Percentiles rank a stretch among this genome's conserved stretches.
Evolutionary conservation across 2,888 invertebrate genomes (phyloP).

Genomic region (Frankliniella intonsa): DNA sequence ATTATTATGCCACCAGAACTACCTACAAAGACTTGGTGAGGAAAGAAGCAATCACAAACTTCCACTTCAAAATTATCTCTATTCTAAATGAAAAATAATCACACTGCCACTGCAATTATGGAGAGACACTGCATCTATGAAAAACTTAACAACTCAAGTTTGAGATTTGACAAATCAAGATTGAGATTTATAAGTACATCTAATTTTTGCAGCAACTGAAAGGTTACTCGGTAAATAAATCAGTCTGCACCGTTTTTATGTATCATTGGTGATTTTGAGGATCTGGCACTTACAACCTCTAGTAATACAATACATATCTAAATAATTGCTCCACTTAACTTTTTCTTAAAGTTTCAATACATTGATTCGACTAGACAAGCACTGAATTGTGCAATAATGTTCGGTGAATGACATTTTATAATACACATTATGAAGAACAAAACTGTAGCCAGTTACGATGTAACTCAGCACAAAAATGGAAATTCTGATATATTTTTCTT

Average conservation of each 20-base stretch:
- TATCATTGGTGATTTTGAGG: neutral
- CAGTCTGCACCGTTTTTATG: slow-evolving; percentile 2
- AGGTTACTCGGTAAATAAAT: neutral
- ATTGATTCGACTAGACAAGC: slow-evolving; percentile 16
- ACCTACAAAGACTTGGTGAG: neutral
- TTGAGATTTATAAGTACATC: neutral
- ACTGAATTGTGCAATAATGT: neutral
- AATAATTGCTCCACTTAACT: too few relatives aligned
- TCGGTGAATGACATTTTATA: neutral
- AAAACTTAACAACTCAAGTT: neutral
- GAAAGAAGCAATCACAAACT: neutral
- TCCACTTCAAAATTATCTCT: neutral
- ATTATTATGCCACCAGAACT: neutral
- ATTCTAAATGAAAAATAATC: neutral
- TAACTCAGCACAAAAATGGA: too few relatives aligned
- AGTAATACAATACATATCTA: neutral
- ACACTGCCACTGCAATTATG: neutral
- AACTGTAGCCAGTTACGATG: too few relatives aligned
- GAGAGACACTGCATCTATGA: neutral
- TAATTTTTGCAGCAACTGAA: slow-evolving; percentile 13
- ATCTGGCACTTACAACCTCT: neutral
- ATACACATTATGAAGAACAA: too few relatives aligned
- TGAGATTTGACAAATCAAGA: neutral
- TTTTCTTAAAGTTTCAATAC: neutral
- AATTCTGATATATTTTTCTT: too few relatives aligned